Base-by-base conservation (phyloP, 30 jellyfish, hydroid and myxozoan species). In the Pelagia noctiluca region DNA sequence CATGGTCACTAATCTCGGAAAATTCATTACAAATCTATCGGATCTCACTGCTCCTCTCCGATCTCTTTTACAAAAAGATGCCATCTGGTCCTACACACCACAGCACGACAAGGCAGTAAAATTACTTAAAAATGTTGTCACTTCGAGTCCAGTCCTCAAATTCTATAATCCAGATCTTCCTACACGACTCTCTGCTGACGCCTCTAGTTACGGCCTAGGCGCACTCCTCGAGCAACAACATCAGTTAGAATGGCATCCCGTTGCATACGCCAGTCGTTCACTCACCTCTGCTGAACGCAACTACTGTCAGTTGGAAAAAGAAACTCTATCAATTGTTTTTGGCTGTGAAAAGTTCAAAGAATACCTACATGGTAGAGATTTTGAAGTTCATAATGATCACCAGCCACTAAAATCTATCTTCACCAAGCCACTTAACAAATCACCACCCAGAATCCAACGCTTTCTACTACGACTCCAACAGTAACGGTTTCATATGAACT, bases 231-330 rank as follows among this genome's bases (percentile, higher is more conserved):
- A 86, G 49, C 96, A 86, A 63, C 86, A 54, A 26, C 92, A 60
- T 64, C 79, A 25, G 1, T 25, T 33, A 26, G 91, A 48, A 23
- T 86, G 96, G 96, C 38, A 76, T 64, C 96, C 97, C 3, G 84
- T 88, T 48, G 95, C 95, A 28, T 88, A 66, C 72, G 89, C 90
- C 29, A 84, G 96, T 60, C 90, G 95, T n/a, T 66, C 82, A 36
- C 68, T 87, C 48, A 78, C 88, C n/a, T 69, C 66, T 28, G 35
- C 96, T 37, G 96, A 87, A 63, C 26, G 49, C 21, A 81, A 80
- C 79, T 87, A 87, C 78, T 79, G 89, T 64, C 89, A 62, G 71
- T 83, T 81, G 3, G 90, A 80, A 42, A 80, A 57, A 28, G 95
- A 87, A 80, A 47, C n/a, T n/a, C n/a, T n/a, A n/a, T n/a, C n/a